A percentile compares a stretch with the other conserved stretches of the same genome.
phyloP scores from a whole-genome alignment of 2,888 invertebrate genomes.

The Pristionchus entomophagus region DNA sequence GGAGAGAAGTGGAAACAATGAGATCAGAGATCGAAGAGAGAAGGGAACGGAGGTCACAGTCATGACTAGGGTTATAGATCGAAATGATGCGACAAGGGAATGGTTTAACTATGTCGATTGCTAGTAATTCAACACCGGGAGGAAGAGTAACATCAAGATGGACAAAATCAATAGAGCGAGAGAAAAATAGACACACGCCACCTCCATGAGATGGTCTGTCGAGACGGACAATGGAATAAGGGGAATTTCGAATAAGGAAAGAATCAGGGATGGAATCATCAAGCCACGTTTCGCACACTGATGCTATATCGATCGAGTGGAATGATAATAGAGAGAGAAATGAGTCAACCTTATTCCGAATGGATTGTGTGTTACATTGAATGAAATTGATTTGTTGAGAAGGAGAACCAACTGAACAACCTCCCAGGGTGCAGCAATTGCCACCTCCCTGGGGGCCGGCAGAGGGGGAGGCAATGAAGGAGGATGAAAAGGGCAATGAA shows the following conservation, averaged over 20 bases:
- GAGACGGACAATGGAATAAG: not conserved
- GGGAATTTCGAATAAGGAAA: not conserved
- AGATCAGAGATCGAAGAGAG: constrained; percentile 7
- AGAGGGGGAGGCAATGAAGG: too few relatives aligned
- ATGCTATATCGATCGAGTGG: not conserved
- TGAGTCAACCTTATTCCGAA: too few relatives aligned
- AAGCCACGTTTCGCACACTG: not conserved
- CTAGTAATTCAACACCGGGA: not conserved
- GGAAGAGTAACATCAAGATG: not conserved
- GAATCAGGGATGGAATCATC: not conserved
- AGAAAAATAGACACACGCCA: not conserved
- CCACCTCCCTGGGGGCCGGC: too few relatives aligned
- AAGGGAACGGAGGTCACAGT: not conserved
- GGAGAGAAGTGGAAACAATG: not conserved
- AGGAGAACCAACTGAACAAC: too few relatives aligned
- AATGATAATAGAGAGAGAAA: too few relatives aligned
- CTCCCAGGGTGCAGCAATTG: too few relatives aligned
- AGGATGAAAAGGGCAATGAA: too few relatives aligned
- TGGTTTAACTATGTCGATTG: not conserved
- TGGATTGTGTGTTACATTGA: too few relatives aligned
- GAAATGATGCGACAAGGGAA: not conserved
- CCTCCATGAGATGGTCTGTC: constrained; percentile 13
- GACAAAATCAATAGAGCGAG: not conserved
- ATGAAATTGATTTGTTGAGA: too few relatives aligned
- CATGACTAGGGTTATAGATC: not conserved